Evolutionary conservation across 35 echinoderm and acorn worm genomes (phyloP).

Genomic region (Lytechinus pictus): DNA sequence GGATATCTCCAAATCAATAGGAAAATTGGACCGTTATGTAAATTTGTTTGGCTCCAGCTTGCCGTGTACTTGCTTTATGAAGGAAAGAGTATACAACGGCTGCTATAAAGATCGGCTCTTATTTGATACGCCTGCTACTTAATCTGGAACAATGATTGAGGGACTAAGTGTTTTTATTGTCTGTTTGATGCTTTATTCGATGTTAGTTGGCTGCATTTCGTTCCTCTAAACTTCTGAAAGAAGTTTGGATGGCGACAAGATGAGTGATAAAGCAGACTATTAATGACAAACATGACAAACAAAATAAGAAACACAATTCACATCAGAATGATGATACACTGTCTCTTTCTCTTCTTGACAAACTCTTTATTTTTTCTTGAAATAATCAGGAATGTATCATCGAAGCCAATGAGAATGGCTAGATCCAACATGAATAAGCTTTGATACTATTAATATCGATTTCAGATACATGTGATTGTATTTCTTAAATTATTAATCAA

Average conservation of each 20-base stretch:
- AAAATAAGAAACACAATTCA: neutral
- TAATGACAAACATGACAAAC: constrained; percentile 2
- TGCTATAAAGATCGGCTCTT: no score
- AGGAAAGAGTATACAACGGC: no score
- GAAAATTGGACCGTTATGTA: neutral
- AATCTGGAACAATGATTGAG: neutral
- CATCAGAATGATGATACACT: neutral
- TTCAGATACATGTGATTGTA: no score
- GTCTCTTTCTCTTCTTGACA: neutral
- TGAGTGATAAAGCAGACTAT: neutral
- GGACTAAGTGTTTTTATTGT: neutral
- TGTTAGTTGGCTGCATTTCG: neutral
- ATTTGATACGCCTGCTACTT: no score
- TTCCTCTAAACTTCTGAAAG: neutral
- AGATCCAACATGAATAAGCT: no score
- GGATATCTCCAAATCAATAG: neutral
- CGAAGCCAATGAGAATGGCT: no score
- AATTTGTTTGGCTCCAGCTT: neutral
- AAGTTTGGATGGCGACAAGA: neutral
- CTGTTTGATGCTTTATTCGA: neutral
- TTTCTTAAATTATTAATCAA: no score
- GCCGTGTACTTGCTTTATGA: no score
- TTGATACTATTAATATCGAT: no score
- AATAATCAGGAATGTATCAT: no score
- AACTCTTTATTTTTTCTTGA: neutral